Base-by-base conservation (phyloP, 2,888 invertebrate species). In the Amorpha juglandis region DNA sequence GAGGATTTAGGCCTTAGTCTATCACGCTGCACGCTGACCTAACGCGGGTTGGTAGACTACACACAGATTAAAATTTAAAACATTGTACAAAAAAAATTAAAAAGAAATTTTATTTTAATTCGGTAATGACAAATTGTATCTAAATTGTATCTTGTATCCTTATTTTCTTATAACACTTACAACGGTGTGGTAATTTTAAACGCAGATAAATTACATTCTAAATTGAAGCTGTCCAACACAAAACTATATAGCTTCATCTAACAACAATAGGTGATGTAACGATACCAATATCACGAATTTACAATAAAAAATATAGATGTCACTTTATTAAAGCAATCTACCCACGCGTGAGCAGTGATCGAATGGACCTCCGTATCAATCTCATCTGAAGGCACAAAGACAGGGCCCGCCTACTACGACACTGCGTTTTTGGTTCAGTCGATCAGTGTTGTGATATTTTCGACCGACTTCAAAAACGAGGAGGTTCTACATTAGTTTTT, bases 301-400 rank as follows among this genome's bases (percentile, higher is more conserved):
- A 50, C 63, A 38, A 65, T 42, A 62, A 63, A 63, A 45, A 63
- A 66, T 47, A 63, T 45, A 53, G 63, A 63, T 47, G 47, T 66
- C 62, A 62, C 62, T 53, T 63, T 63, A 66, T 53, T 66, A 66
- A 63, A 33, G 16, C 52, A 63, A 66, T 66, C 51, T 33, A 21
- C 45, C 35, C 62, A 63, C 53, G 63, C 52, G 33, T 63, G 62
- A 63, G 1, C 19, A 21, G 11, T 66, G 66, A 63, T 63, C 52
- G 66, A 66, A 47, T 21, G 33, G 16, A 53, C 19, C 51, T 11
- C 35, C 19, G 45, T 62, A 53, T 58, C 47, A n/a, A 65, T 38
- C 48, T 38, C 35, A 65, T 48, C 14, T 42, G 6, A n/a, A 42
- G 16, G 8, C 21, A n/a, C 33, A n/a, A 16, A 16, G 47, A 47